Conservation (phyloP, 2,888 invertebrate species). For the Cheilosia vernalis region DNA sequence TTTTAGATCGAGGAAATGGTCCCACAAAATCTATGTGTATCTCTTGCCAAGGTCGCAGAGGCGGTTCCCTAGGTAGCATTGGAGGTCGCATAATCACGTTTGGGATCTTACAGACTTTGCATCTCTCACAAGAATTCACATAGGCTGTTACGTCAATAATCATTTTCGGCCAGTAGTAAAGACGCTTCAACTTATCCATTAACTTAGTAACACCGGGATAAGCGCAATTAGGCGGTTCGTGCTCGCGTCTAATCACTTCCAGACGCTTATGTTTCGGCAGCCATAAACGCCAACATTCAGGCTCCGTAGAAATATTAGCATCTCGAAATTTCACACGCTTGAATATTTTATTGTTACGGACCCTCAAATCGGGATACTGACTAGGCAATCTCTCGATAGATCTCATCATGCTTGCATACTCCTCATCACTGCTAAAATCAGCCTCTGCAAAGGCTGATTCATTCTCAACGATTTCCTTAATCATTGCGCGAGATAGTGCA, state of each 20-base stretch:
- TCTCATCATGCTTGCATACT: too few species aligned
- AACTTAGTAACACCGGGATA: background rate
- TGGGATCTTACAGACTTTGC: background rate
- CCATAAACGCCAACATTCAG: background rate
- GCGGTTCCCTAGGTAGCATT: background rate
- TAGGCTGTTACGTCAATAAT: background rate
- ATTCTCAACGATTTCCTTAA: too few species aligned
- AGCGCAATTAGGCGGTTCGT: background rate
- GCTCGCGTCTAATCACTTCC: background rate
- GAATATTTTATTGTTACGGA: too few species aligned
- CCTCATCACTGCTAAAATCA: too few species aligned
- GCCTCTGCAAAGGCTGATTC: too few species aligned
- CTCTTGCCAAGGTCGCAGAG: background rate
- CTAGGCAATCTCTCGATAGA: too few species aligned
- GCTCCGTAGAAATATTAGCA: too few species aligned
- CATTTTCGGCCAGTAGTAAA: background rate
- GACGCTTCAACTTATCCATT: background rate
- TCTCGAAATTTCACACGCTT: background rate
- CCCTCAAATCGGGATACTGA: too few species aligned
- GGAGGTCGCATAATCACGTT: background rate
- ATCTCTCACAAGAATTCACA: background rate
- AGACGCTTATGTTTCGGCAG: background rate
- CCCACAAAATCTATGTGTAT: background rate
- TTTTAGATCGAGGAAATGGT: background rate
- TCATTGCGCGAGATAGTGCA: too few species aligned